Conservation (phyloP, 1,140 invertebrate species). For the Macrobrachium nipponense region DNA sequence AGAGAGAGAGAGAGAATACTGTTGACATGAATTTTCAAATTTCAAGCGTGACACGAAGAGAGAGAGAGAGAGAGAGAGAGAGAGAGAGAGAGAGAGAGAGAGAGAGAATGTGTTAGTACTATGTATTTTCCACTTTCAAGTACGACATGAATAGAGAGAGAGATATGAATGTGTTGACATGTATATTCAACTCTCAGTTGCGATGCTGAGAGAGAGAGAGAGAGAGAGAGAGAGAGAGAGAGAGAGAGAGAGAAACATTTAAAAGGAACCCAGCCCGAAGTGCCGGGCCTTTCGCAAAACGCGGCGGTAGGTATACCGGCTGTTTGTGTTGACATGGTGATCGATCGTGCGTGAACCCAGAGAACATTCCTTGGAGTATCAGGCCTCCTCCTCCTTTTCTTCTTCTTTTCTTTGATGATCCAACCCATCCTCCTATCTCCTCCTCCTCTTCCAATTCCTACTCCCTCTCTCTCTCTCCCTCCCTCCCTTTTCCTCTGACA, state of each 20-base stretch:
- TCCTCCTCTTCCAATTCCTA: neutral
- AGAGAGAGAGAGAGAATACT: no score
- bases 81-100: conserved; percentile 4
- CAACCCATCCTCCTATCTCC: neutral
- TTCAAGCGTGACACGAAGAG: neutral
- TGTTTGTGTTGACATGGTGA: neutral
- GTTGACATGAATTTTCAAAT: neutral
- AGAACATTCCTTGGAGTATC: neutral
- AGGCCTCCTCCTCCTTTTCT: neutral
- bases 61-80: conserved; percentile 8
- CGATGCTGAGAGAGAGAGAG: neutral
- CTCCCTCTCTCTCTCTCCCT: neutral
- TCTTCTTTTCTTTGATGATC: neutral
- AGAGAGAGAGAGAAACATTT: conserved; percentile 6
- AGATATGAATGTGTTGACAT: neutral
- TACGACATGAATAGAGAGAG: neutral
- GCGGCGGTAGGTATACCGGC: neutral
- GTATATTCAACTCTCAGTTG: neutral
- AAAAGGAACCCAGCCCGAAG: no score
- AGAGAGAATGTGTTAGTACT: neutral
- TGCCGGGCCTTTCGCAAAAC: no score
- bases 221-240: conserved; percentile 25
- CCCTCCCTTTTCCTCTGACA: neutral
- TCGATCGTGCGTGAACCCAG: conserved; percentile 3
- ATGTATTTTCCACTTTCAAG: no score